Evolutionary conservation across 1,140 invertebrate species (phyloP).

Genomic region (Aphis craccivora): DNA sequence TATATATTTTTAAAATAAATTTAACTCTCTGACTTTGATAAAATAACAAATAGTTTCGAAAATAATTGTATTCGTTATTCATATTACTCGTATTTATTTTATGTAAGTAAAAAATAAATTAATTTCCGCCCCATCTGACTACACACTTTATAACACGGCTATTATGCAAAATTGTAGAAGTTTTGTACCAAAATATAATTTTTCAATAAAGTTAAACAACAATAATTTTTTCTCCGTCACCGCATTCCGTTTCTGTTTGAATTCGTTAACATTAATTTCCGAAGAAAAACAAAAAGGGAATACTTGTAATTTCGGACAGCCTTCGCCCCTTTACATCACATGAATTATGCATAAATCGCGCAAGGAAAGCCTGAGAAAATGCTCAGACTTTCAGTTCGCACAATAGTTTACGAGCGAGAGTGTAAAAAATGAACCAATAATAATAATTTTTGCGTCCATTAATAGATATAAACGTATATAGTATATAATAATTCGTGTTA

Average conservation of each 20-base stretch:
- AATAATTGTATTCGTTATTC: neutral
- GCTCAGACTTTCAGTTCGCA: neutral
- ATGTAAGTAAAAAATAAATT: neutral
- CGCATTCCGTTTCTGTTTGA: neutral
- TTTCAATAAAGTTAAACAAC: slow-evolving; percentile 46
- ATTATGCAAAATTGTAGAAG: slow-evolving; percentile 23
- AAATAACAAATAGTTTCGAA: neutral
- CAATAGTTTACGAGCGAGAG: neutral
- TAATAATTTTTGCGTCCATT: neutral
- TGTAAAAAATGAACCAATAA: neutral
- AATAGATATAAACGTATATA: neutral
- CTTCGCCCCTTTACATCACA: neutral
- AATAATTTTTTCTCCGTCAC: slow-evolving; percentile 38
- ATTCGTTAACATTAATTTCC: slow-evolving; percentile 53
- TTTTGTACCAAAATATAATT: slow-evolving; percentile 32
- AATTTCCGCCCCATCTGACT: neutral
- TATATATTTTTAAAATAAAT: neutral
- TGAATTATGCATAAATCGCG: slow-evolving; percentile 50
- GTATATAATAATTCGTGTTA: neutral
- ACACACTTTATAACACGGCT: neutral
- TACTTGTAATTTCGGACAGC: slow-evolving; percentile 52
- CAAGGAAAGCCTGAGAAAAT: slow-evolving; percentile 12
- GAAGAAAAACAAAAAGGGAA: slow-evolving; percentile 42
- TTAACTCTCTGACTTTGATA: neutral
- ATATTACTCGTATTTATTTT: neutral